Base-by-base conservation (phyloP, 2,113 vertebrate genomes). In the Labrus mixtus region DNA sequence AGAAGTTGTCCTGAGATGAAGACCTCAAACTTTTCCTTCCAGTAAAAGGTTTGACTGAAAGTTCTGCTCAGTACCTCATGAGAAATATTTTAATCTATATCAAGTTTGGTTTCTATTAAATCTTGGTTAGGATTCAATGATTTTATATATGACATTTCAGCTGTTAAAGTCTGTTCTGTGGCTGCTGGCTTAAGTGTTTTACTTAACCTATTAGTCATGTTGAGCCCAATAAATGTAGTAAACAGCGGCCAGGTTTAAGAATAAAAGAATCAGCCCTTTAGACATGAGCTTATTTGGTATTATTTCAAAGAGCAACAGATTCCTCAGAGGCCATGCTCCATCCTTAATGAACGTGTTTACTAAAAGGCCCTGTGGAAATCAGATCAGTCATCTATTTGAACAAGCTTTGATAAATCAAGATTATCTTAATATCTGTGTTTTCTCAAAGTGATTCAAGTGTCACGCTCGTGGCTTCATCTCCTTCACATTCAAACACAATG, bases 1-100 rank as follows among this genome's bases (percentile, higher is more conserved):
- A 45, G 16, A 36, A 54, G 2, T n/a, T 43, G 37, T n/a, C 23
- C 17, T 76, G 46, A 61, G 13, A 78, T 7, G 25, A 23, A 77
- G 23, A 60, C 10, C 33, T 55, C 20, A 55, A 45, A 46, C 36
- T 33, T 54, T 0, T 19, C 45, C 48, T 22, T 25, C 25, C 9
- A 55, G 0, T n/a, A 16, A n/a, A 57, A 23, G 12, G 25, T 25
- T 25, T 39, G 36, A 53, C 36, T 20, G 17, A 25, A 25, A 51
- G 15, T 61, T 15, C 8, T 37, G n/a, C 13, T 41, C 8, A 41
- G 36, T 41, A 39, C 1, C 4, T 19, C 20, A 43, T 9, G 22
- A 16, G 55, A 33, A 33, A 33, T 33, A 33, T 33, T 33, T 13
- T 19, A 17, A 19, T 17, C 16, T 48, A 16, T 37, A 41, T 41